Evolutionary conservation across 1,140 invertebrate genomes (phyloP).

Genomic region (Zaprionus nigranus): DNA sequence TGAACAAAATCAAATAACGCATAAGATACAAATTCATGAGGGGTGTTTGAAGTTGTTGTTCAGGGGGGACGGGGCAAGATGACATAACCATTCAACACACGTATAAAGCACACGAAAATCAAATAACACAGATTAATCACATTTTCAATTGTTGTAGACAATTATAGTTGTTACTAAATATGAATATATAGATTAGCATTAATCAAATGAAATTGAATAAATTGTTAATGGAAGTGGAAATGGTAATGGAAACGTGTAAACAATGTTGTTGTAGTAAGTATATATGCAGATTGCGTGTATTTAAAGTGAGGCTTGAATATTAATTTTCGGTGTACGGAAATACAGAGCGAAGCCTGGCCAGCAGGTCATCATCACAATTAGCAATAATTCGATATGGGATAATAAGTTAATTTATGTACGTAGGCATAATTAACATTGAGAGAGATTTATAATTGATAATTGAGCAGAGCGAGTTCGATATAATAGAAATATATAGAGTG

Average conservation of each 20-base stretch:
- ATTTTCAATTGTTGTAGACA: conserved; percentile 53
- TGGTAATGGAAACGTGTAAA: conserved; percentile 30
- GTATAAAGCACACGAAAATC: conserved; percentile 56
- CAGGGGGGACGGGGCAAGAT: background rate
- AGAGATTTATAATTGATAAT: conserved; percentile 42
- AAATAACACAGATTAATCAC: conserved; percentile 47
- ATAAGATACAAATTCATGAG: conserved; percentile 5
- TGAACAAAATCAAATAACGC: conserved; percentile 20
- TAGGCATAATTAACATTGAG: conserved; percentile 45
- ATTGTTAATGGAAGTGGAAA: conserved; percentile 44
- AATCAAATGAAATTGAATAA: conserved; percentile 57
- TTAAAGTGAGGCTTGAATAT: conserved; percentile 33
- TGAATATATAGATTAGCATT: conserved; percentile 65
- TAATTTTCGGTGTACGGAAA: conserved; percentile 27
- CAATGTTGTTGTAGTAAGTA: conserved; percentile 42
- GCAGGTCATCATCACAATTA: conserved; percentile 41
- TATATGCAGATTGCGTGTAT: conserved; percentile 16
- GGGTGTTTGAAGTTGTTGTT: background rate
- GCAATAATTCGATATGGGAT: conserved; percentile 38
- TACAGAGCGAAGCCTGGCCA: conserved; percentile 42
- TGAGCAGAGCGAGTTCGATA: conserved; percentile 31
- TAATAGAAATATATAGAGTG: conserved; percentile 25
- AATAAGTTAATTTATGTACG: conserved; percentile 47
- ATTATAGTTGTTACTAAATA: conserved; percentile 41
- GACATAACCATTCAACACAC: conserved; percentile 52